Evolutionary conservation across 2,113 vertebrate species (phyloP).

Genomic region (Pangasianodon gigas): DNA sequence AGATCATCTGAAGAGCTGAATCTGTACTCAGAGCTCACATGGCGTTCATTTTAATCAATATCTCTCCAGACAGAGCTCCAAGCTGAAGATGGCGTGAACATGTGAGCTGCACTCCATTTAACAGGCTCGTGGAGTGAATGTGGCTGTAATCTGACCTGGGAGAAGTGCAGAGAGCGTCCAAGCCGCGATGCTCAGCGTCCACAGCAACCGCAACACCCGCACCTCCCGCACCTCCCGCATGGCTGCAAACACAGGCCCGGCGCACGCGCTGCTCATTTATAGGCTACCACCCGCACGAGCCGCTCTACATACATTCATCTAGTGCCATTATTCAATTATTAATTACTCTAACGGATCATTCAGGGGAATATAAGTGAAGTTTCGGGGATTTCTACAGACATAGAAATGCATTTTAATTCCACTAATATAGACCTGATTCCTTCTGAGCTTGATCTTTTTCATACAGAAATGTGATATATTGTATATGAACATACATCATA

Average conservation of each 20-base stretch:
- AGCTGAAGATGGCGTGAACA: background rate
- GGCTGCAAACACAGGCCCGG: background rate
- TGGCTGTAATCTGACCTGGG: slow-evolving; percentile 26
- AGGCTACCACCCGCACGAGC: background rate
- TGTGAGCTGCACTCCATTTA: background rate
- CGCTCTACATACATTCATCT: background rate
- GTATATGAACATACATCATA: background rate
- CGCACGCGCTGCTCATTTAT: slow-evolving; percentile 16
- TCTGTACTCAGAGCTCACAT: background rate
- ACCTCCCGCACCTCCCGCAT: slow-evolving; percentile 20
- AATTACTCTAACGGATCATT: background rate
- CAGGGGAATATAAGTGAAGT: background rate
- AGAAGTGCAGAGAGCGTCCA: slow-evolving; percentile 28
- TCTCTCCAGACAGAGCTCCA: background rate
- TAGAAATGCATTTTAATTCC: background rate
- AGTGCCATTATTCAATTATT: background rate
- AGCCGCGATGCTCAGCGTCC: background rate
- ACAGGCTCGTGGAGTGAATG: too few species aligned
- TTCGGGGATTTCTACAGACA: background rate
- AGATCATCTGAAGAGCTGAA: background rate
- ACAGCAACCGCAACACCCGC: slow-evolving; percentile 8
- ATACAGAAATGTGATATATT: background rate
- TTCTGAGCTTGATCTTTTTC: background rate
- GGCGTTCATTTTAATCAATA: background rate
- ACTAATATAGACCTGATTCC: background rate